A percentile compares a stretch with the other conserved stretches of the same genome.
Evolutionary conservation across 2,888 invertebrate species (phyloP).

Genomic region (Rotaria socialis): DNA sequence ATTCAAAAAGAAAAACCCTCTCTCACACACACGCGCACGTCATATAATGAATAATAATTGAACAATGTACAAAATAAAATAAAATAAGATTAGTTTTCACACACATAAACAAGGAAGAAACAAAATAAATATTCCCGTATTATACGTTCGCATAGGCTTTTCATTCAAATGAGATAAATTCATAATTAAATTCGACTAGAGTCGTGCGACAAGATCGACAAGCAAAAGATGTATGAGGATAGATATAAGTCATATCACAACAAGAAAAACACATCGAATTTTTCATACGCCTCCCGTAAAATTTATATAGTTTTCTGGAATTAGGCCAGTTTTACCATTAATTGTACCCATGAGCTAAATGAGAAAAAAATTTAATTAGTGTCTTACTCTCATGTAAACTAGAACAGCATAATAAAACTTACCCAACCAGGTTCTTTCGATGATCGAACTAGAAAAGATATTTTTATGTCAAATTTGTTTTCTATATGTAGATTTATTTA

Average conservation of each 20-base stretch:
- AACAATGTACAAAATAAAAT: background rate
- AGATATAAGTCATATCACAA: background rate
- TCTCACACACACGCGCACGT: background rate
- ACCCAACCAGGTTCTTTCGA: conserved; percentile 93
- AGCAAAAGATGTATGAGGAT: background rate
- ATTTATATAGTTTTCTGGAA: conserved; percentile 94
- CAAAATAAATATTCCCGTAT: background rate
- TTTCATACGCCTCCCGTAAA: conserved; percentile 49
- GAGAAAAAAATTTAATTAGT: background rate
- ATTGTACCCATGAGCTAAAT: conserved; percentile 75
- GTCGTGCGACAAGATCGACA: background rate
- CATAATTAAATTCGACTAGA: background rate
- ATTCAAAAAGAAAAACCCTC: background rate
- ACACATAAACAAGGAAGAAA: background rate
- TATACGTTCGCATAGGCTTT: background rate
- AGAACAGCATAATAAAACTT: background rate
- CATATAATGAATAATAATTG: background rate
- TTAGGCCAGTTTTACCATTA: conserved; percentile 80
- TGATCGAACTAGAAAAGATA: conserved; percentile 68
- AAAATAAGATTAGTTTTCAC: background rate
- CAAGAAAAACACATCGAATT: background rate
- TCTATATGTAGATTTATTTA: background rate
- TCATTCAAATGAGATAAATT: background rate
- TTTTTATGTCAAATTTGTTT: too few relatives aligned
- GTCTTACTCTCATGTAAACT: background rate